These are phyloP conservation scores for Oncorhynchus kisutch DNA, from an alignment of 2,113 vertebrate genomes.

Conservation along the genomic window DNA sequence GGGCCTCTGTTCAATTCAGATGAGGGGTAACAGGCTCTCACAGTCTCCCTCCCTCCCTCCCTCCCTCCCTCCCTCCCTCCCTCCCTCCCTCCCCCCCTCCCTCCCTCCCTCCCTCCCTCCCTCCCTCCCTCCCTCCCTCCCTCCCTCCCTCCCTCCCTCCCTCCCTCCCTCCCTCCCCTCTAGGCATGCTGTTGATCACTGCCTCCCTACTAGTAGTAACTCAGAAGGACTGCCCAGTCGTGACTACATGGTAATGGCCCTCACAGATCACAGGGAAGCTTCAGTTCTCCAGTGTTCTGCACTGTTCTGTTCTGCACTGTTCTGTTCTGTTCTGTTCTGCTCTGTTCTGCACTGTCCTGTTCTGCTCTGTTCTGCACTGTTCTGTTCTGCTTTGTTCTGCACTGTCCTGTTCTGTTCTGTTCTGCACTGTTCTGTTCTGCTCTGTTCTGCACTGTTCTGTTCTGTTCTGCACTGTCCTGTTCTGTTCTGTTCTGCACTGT, in stretches of 20 bases:
- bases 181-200: not conserved
- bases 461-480: no score
- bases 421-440: no score
- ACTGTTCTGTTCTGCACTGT: not conserved
- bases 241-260: not conserved
- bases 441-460: not conserved
- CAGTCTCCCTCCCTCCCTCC: not conserved
- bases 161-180: not conserved
- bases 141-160: no score
- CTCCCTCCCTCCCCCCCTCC: not conserved
- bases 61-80: not conserved
- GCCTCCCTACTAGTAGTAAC: not conserved
- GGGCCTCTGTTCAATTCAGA: no score
- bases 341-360: not conserved
- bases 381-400: no score
- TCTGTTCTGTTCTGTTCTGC: no score
- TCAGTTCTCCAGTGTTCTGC: not conserved
- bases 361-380: not conserved
- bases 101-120: no score
- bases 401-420: no score
- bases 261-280: not conserved
- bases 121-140: no score
- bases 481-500: no score
- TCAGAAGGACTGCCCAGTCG: not conserved
- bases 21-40: constrained; percentile 5